Base-by-base conservation (phyloP, 2,797 vertebrate species). In the Callimico goeldii region DNA sequence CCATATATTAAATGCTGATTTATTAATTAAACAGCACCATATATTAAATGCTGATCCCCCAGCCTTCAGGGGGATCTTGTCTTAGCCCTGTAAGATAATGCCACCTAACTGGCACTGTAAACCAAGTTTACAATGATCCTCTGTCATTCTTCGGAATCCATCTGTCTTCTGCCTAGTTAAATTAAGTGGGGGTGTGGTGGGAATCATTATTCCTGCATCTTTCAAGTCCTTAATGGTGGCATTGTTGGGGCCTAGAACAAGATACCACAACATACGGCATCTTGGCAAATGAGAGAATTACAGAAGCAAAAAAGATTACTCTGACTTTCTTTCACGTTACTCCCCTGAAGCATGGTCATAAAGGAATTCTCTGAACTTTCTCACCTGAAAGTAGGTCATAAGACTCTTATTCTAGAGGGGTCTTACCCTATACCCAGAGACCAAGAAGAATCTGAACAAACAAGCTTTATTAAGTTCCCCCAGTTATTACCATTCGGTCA, bases 51-150 rank as follows among this genome's bases (percentile, higher is more conserved):
- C n/a, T n/a, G n/a, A n/a, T n/a, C n/a, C n/a, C n/a, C n/a, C 3
- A 85, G 15, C 26, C 30, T 86, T 67, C 79, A 72, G 36, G 36
- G 82, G 72, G 84, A 46, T 3, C 11, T 70, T 79, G 10, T 22
- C 33, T 41, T 39, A 94, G 67, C 15, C 57, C 33, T 12, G 7
- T 15, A 12, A 87, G 58, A 24, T 76, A 50, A 86, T 72, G 17
- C 17, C 46, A 48, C 36, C 70, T 61, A 48, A 33, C 12, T 92
- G n/a, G 50, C 22, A 77, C 4, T 64, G 67, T 84, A 89, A 79
- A 91, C 30, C 26, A 93, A 93, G 48, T 94, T 89, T 89, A 77
- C 84, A n/a, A 91, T 64, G 84, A 81, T 57, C 8, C 10, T 58
- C 61, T 88, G 33, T 90, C 43, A 84, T 91, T 93, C 81, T 88